phyloP scores from a whole-genome alignment of 2,888 invertebrate genomes.

The Paralinhomoeus sp. region DNA sequence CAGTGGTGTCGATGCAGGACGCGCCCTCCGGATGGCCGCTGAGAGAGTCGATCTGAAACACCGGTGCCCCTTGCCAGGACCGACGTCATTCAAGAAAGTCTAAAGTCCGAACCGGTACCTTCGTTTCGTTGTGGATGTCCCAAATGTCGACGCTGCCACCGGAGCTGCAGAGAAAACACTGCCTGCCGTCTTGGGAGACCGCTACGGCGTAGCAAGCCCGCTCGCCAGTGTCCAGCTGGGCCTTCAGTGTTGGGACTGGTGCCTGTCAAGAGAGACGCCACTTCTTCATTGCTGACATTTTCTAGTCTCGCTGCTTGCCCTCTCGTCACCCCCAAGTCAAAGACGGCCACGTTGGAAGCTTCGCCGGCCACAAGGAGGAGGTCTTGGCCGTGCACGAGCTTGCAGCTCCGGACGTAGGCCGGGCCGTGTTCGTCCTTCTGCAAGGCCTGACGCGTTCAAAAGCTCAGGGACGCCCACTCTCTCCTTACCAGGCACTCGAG shows the following conservation, averaged over 20 bases:
- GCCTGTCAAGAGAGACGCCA: not conserved
- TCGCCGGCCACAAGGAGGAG: conserved; percentile 89
- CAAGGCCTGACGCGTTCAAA: conserved; percentile 10
- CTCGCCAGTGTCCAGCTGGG: conserved; percentile 66
- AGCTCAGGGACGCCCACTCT: too few relatives aligned
- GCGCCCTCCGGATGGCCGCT: conserved; percentile 80
- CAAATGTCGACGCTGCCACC: conserved; percentile 90
- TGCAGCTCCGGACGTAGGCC: conserved; percentile 87
- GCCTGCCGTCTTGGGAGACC: conserved; percentile 79
- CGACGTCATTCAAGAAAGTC: too few relatives aligned
- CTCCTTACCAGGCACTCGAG: conserved; percentile 62
- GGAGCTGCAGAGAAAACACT: conserved; percentile 89
- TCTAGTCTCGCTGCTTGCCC: too few relatives aligned
- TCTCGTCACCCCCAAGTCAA: conserved; percentile 61
- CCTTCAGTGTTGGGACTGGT: conserved; percentile 33
- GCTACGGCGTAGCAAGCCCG: conserved; percentile 93
- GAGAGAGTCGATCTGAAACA: conserved; percentile 28
- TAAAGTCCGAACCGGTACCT: too few relatives aligned
- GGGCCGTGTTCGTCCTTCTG: conserved; percentile 87
- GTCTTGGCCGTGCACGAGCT: conserved; percentile 70
- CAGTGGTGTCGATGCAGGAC: conserved; percentile 74
- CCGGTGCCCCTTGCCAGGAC: too few relatives aligned
- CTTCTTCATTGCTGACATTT: too few relatives aligned
- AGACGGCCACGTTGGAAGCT: conserved; percentile 76
- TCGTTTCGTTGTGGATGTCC: conserved; percentile 65